Evolutionary conservation across 2,113 vertebrate genomes (phyloP).

Genomic region (Indicator indicator): DNA sequence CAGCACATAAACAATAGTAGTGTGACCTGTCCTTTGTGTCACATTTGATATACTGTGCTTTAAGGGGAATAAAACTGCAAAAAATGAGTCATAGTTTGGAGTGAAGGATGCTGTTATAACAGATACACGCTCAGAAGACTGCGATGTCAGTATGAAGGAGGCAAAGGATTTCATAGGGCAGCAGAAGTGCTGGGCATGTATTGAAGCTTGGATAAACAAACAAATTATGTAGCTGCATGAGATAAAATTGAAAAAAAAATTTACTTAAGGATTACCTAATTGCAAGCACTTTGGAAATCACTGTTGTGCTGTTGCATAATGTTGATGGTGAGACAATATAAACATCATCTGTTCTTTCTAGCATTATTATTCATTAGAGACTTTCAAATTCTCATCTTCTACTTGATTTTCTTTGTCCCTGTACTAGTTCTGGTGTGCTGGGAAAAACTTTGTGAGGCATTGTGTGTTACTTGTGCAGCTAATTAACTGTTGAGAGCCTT

Average conservation of each 20-base stretch:
- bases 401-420: not conserved
- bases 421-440: not conserved
- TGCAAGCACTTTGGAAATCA: not conserved
- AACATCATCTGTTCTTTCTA: not conserved
- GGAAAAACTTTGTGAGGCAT: slow-evolving; percentile 9
- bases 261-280: not conserved
- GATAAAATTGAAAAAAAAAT: not conserved
- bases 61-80: not conserved
- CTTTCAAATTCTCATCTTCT: not conserved
- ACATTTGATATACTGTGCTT: not conserved
- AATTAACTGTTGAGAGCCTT: not conserved
- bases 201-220: not conserved
- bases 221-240: not conserved
- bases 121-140: not conserved
- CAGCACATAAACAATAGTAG: not conserved
- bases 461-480: not conserved
- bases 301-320: not conserved
- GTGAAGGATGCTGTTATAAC: not conserved
- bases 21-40: not conserved
- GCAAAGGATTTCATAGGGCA: not conserved
- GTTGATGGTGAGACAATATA: not conserved
- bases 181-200: not conserved
- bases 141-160: not conserved
- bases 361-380: not conserved
- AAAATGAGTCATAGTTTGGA: not conserved